Evolutionary conservation across 2,888 invertebrate species (phyloP), one percentile per base, ranked within the genome.

Genomic region (Mayetiola destructor): DNA sequence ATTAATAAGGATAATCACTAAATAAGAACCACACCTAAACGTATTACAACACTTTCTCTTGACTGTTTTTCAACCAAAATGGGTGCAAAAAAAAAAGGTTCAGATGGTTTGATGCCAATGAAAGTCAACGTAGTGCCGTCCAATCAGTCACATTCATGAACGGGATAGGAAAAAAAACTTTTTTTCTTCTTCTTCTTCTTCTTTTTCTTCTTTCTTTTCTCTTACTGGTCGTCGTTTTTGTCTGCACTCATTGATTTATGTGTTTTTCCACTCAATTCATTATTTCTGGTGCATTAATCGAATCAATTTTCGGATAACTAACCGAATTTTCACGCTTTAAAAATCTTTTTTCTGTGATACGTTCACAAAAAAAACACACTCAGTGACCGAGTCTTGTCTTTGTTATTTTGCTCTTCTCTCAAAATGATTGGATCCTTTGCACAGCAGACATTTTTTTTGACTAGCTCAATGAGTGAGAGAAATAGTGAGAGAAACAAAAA

Each of bases 361-460:
- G 12, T 27, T 48, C 27, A 48, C 48, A 48, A 48, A 48, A n/a
- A n/a, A n/a, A 48, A 48, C 29, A 48, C 48, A 27, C 48, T 27
- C 48, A 48, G n/a, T 27, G 14, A 6, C 48, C 23, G 27, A 48
- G 3, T 27, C 48, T 23, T 48, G 48, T 27, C 48, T 48, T 48
- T 48, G 48, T 48, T 48, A 48, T 48, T 48, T 48, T 48, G 23
- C 27, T 23, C 27, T n/a, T 48, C 48, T 48, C 27, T 48, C 48
- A 48, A 27, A 48, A 48, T 48, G 48, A 48, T n/a, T 48, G 48
- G 27, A 48, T 48, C 48, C 48, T 48, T 48, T 48, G 48, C 48
- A n/a, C n/a, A 48, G 48, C 48, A 48, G 48, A 48, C 48, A 48
- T 48, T 48, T 48, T 36, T 39, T 48, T 48, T 48, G 48, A 48